Evolutionary conservation across 2,888 invertebrate genomes (phyloP), one percentile per base, ranked within the genome.

Genomic region (Nudaria mundana): DNA sequence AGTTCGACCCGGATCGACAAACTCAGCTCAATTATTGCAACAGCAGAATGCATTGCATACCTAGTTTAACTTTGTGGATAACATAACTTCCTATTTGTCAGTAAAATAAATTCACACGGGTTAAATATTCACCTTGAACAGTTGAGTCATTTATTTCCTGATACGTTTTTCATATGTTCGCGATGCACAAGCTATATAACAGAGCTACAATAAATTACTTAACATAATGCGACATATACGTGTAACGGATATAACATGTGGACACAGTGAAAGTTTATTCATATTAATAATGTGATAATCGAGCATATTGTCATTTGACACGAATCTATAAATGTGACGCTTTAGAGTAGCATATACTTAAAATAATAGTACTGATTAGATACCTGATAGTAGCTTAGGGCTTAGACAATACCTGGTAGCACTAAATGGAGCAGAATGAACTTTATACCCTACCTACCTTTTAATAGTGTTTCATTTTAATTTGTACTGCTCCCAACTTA

Each of bases 171-270:
- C 12, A 28, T 12, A 10, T 15, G 15, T 15, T 29, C 13, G 6
- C 11, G 23, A 28, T 28, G 18, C 14, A 32, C 12, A 15, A 7
- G 26, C 18, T 5, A 31, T 14, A 22, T 11, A 13, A 29, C 16
- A 25, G 12, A 43, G 18, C 15, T 7, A 43, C 32, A 32, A 33
- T 28, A 29, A 45, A 43, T 31, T 11, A 14, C 3, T 32, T 18
- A 26, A 25, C 10, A 5, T 23, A 30, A 52, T 46, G 40, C 7
- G 43, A 50, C 32, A 48, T 54, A 53, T 45, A 52, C 53, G 53
- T 51, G 44, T 44, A 51, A 50, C 74, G 78, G 78, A 78, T 63
- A 68, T 68, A 48, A 58, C 68, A 55, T 54, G 64, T 78, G 72
- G 56, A 48, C 51, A 68, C 56, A 63, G 76, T 66, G 76, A 78